Percentiles rank a stretch among this genome's conserved stretches.
Evolutionary conservation across 2,888 invertebrate genomes (phyloP).

Genomic region (Odontothrips loti): DNA sequence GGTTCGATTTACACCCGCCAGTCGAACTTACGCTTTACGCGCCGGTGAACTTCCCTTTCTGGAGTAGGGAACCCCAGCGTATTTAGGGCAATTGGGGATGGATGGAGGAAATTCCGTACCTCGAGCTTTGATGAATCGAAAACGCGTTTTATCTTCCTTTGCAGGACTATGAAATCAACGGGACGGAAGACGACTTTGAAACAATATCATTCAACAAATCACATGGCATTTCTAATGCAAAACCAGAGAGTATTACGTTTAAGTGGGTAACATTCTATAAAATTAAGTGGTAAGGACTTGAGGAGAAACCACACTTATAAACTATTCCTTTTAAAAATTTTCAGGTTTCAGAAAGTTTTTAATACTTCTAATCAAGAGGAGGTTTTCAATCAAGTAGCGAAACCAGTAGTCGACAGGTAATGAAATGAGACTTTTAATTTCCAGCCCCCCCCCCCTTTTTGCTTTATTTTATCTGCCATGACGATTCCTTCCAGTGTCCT

Average conservation of each 20-base stretch:
- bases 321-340: conserved; percentile 33
- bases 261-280: background rate
- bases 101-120: too few species aligned
- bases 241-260: background rate
- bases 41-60: too few species aligned
- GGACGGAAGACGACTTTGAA: background rate
- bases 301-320: background rate
- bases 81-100: too few species aligned
- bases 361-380: conserved; percentile 46
- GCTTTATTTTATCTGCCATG: background rate
- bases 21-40: background rate
- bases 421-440: background rate
- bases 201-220: conserved; percentile 1
- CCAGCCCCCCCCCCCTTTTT: too few species aligned
- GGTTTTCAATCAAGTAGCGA: conserved; percentile 50
- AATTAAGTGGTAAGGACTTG: background rate
- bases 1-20: background rate
- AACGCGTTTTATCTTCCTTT: background rate
- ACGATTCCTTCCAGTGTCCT: conserved; percentile 46
- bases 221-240: background rate
- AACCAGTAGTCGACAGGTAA: conserved; percentile 52
- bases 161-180: conserved; percentile 7
- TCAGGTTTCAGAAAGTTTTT: conserved; percentile 51
- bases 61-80: too few species aligned
- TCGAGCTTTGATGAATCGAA: too few species aligned